phyloP scores from a whole-genome alignment of 2,113 vertebrate species.

The Hymenochirus boettgeri region DNA sequence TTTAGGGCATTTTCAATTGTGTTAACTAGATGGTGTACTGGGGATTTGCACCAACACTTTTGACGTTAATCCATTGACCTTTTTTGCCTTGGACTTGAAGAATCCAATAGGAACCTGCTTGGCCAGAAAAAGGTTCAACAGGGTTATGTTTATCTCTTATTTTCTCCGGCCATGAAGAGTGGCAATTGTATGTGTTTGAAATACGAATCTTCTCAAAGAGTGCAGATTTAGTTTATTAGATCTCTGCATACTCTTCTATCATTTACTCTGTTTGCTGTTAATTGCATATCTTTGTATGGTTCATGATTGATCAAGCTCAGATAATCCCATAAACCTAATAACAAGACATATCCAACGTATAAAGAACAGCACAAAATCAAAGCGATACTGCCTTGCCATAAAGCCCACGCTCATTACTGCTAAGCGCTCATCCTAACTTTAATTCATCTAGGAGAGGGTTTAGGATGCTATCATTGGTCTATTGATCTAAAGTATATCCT shows the following conservation, averaged over 20 bases:
- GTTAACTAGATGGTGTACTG: too few species aligned
- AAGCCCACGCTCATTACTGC: slow-evolving; percentile 1
- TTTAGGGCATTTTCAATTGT: too few species aligned
- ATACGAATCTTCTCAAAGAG: too few species aligned
- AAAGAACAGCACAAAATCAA: slow-evolving; percentile 1
- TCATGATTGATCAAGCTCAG: background rate
- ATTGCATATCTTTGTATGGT: background rate
- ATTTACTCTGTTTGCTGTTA: background rate
- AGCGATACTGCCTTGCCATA: background rate
- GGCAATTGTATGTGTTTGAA: too few species aligned
- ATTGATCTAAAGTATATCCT: background rate
- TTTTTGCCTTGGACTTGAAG: too few species aligned
- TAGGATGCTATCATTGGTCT: background rate
- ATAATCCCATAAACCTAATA: background rate
- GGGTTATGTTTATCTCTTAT: too few species aligned
- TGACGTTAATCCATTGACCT: too few species aligned
- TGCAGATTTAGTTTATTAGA: background rate
- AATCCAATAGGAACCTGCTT: too few species aligned
- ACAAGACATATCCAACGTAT: background rate
- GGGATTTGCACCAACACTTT: too few species aligned
- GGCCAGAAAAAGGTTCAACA: too few species aligned
- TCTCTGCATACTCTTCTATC: background rate
- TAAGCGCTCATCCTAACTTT: background rate
- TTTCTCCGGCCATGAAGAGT: too few species aligned
- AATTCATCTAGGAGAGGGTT: slow-evolving; percentile 2